Base-by-base conservation (phyloP, 2,113 vertebrate species). In the Alethe diademata region DNA sequence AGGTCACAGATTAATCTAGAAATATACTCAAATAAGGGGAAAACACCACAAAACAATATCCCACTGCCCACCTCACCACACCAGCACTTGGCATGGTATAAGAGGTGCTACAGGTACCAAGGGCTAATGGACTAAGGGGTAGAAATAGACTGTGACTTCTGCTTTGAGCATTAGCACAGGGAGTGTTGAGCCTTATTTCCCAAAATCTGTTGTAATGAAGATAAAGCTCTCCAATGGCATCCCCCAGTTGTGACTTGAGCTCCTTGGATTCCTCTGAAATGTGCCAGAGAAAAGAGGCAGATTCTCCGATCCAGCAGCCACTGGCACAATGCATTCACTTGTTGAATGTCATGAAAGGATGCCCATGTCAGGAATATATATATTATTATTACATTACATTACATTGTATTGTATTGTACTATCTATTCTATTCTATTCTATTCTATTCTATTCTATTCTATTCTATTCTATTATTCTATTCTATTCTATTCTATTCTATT, bases 251-350 rank as follows among this genome's bases (percentile, higher is more conserved):
- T 82, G 56, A 26, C 29, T 65, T 11, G 20, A 14, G 16, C 8
- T 81, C 24, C 10, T 43, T 17, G 4, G 3, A 23, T 66, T 70
- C 24, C 19, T 93, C 17, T 72, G 24, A 31, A 74, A 35, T 1
- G 3, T 42, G n/a, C 13, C 20, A 69, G 35, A 71, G 42, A 19
- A 48, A 43, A 43, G 28, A 75, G 5, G 19, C 18, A 40, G 31
- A 12, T 3, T 0, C 9, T 76, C 12, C 22, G 5, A 57, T 5
- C 31, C 36, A 53, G 36, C 8, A n/a, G 6, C 9, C 28, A 5
- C 5, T 40, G 38, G 24, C 51, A 66, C 14, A 43, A 7, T 71
- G 17, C 12, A 9, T 36, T 42, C 14, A 28, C 20, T 31, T 76
- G 6, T n/a, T 24, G 11, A 31, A 33, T 4, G 23, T 16, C 16